These are phyloP conservation scores for Perithous albicinctus DNA, from an alignment of 2,888 invertebrate genomes.

Conservation along the genomic window DNA sequence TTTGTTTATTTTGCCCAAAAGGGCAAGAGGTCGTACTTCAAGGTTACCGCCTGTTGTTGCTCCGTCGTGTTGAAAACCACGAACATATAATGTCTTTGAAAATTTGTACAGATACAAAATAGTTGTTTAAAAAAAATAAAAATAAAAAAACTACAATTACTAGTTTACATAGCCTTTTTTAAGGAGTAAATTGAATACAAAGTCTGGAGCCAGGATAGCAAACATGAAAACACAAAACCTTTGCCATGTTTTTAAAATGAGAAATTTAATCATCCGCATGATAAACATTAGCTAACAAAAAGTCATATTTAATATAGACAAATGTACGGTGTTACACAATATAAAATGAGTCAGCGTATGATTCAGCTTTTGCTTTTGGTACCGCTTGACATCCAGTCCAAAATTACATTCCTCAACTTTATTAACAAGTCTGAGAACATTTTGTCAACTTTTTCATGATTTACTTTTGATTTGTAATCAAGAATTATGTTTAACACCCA, in stretches of 20 bases:
- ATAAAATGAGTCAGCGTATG: constrained; percentile 33
- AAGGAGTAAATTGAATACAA: no score
- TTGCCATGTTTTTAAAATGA: background rate
- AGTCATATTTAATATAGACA: background rate
- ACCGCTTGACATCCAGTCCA: constrained; percentile 35
- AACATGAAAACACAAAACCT: no score
- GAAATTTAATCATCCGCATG: background rate
- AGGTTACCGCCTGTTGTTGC: constrained; percentile 53
- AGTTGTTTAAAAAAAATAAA: no score
- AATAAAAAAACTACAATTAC: no score
- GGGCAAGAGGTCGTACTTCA: constrained; percentile 62
- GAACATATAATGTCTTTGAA: background rate
- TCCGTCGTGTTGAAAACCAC: background rate
- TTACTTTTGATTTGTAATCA: no score
- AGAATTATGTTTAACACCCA: no score
- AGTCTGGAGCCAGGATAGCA: no score
- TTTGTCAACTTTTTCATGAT: background rate
- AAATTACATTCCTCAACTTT: background rate
- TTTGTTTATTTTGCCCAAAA: background rate
- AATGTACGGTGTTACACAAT: constrained; percentile 32
- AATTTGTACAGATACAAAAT: no score
- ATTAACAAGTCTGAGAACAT: background rate
- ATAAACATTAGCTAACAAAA: constrained; percentile 20
- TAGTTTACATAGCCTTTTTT: no score
- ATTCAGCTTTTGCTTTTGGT: constrained; percentile 52